These are phyloP conservation scores for Paedocypris sp. DNA, from an alignment of 2,113 vertebrate genomes.

Conservation along the genomic window DNA sequence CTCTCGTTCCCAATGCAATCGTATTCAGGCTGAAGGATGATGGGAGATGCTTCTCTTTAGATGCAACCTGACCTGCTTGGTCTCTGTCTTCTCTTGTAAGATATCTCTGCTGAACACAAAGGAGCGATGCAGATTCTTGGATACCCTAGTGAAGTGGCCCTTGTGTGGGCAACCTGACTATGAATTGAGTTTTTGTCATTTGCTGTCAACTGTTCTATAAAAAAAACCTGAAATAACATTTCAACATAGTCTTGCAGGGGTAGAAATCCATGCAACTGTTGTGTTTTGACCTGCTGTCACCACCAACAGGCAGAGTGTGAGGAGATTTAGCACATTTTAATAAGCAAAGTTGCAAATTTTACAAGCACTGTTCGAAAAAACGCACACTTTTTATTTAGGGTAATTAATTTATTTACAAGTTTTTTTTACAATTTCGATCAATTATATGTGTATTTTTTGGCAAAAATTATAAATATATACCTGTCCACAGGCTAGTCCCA, in stretches of 20 bases:
- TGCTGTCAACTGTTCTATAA: too few species aligned
- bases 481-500: slow-evolving; percentile 94
- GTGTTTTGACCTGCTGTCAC: too few species aligned
- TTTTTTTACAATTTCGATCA: too few species aligned
- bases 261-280: not conserved
- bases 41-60: slow-evolving; percentile 30
- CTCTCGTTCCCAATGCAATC: slow-evolving; percentile 40
- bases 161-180: not conserved
- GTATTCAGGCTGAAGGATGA: slow-evolving; percentile 43
- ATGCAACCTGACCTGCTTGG: slow-evolving; percentile 5
- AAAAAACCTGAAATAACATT: too few species aligned
- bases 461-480: too few species aligned
- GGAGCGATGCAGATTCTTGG: not conserved
- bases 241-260: not conserved
- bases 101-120: not conserved
- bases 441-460: too few species aligned
- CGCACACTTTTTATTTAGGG: not conserved
- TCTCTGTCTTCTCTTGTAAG: slow-evolving; percentile 18
- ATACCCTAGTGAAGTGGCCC: not conserved
- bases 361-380: too few species aligned
- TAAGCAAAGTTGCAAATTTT: too few species aligned
- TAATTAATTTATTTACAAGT: too few species aligned
- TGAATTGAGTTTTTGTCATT: not conserved
- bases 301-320: too few species aligned
- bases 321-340: too few species aligned